These are phyloP conservation scores for Nycticorax nycticorax DNA, from an alignment of 2,113 vertebrate species.

Conservation along the genomic window DNA sequence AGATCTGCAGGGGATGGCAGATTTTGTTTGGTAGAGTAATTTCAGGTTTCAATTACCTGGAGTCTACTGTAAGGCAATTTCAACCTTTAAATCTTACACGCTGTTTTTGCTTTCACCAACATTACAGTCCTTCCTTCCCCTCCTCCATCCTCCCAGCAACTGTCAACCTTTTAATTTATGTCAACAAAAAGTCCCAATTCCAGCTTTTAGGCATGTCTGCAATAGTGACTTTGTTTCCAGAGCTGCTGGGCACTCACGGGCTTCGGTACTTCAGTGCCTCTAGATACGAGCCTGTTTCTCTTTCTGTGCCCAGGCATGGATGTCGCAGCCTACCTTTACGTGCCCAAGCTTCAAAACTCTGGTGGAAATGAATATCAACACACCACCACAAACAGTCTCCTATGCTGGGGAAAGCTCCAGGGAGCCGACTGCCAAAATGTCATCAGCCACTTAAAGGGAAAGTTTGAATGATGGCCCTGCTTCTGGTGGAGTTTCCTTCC, in stretches of 20 bases:
- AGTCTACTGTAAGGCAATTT: background rate
- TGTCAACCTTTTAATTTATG: background rate
- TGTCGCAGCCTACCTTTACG: background rate
- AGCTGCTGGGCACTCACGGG: background rate
- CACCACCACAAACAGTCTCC: accelerated
- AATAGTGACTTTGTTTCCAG: background rate
- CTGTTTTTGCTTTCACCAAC: background rate
- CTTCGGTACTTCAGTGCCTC: background rate
- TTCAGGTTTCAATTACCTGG: background rate
- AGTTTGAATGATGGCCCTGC: background rate
- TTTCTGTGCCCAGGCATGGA: background rate
- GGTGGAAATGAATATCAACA: background rate
- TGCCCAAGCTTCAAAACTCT: background rate
- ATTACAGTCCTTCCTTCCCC: background rate
- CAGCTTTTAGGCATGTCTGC: background rate
- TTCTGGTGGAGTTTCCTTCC: slow-evolving; percentile 32
- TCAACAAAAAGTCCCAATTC: background rate
- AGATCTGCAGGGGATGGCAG: background rate
- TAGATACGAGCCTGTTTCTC: background rate
- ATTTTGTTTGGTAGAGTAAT: background rate
- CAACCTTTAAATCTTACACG: background rate
- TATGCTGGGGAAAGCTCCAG: background rate
- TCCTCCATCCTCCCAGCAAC: background rate
- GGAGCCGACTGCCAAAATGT: background rate
- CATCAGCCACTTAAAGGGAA: background rate